These are phyloP conservation scores for Euwallacea fornicatus DNA, from an alignment of 1,140 invertebrate species.

Conservation along the genomic window DNA sequence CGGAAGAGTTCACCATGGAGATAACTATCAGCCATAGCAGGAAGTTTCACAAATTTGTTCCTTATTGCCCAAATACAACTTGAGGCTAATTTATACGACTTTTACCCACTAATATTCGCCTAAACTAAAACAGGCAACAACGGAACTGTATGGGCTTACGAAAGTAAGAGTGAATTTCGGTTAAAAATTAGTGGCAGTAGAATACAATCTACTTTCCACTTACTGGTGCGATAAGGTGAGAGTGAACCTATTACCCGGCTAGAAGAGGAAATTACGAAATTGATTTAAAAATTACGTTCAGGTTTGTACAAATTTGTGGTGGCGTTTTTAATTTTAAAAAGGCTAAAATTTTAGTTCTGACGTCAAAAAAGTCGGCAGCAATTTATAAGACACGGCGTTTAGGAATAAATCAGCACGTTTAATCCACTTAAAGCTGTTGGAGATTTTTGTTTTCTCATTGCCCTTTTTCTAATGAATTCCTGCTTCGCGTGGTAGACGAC, in stretches of 20 bases:
- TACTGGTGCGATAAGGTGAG: not conserved
- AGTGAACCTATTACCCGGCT: constrained; percentile 9
- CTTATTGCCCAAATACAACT: too few species aligned
- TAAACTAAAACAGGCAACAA: constrained; percentile 4
- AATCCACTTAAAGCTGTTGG: too few species aligned
- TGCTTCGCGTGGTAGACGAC: too few species aligned
- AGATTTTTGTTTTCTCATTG: too few species aligned
- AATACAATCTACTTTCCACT: constrained; percentile 12
- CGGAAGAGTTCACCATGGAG: too few species aligned
- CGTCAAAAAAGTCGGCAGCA: too few species aligned
- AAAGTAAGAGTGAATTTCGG: constrained; percentile 18
- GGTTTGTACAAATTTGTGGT: too few species aligned
- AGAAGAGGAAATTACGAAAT: constrained; percentile 12
- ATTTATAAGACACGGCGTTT: not conserved
- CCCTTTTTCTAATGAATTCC: too few species aligned
- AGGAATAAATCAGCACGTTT: not conserved
- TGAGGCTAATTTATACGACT: constrained; percentile 6
- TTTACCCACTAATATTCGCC: not conserved
- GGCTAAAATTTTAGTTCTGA: too few species aligned
- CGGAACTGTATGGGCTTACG: not conserved
- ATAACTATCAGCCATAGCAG: too few species aligned
- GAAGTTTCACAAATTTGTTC: too few species aligned
- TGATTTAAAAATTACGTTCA: constrained; percentile 8
- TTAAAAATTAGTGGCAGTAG: constrained; percentile 13
- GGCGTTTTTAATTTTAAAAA: too few species aligned